Evolutionary conservation across 2,113 vertebrate species (phyloP).

Genomic region (Zootoca vivipara): DNA sequence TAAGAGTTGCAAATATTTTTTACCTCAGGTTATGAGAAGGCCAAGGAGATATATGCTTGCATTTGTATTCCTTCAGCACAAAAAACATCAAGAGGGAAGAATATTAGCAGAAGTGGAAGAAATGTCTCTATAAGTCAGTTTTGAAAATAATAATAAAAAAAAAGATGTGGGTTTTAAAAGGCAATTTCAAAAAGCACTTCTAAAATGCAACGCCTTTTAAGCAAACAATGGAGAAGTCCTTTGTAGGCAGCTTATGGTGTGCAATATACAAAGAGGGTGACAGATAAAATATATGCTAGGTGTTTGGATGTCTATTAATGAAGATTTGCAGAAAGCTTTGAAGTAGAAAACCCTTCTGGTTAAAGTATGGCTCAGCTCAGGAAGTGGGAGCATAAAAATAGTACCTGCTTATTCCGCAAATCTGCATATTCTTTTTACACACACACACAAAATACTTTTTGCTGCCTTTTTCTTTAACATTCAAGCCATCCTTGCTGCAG

Average conservation of each 20-base stretch:
- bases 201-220: conserved; percentile 54
- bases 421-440: conserved; percentile 42
- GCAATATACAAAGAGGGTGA: conserved; percentile 40
- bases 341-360: conserved; percentile 61
- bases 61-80: background rate
- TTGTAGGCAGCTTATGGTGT: conserved; percentile 30
- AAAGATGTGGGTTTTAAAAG: conserved; percentile 2
- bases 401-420: conserved; percentile 25
- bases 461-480: conserved; percentile 21
- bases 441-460: conserved; percentile 39
- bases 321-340: conserved; percentile 53
- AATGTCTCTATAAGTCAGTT: conserved; percentile 45
- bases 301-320: conserved; percentile 60
- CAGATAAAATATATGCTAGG: conserved; percentile 54
- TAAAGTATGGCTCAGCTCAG: conserved; percentile 49
- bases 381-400: conserved; percentile 40
- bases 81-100: conserved; percentile 20
- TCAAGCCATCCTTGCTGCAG: conserved; percentile 16
- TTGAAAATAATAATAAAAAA: conserved; percentile 12
- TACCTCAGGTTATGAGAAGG: background rate
- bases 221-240: conserved; percentile 49
- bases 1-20: background rate
- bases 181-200: conserved; percentile 17
- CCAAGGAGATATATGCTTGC: background rate
- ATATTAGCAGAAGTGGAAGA: background rate